Evolutionary conservation across 2,888 invertebrate species (phyloP).

Genomic region (Tipula lateralis): DNA sequence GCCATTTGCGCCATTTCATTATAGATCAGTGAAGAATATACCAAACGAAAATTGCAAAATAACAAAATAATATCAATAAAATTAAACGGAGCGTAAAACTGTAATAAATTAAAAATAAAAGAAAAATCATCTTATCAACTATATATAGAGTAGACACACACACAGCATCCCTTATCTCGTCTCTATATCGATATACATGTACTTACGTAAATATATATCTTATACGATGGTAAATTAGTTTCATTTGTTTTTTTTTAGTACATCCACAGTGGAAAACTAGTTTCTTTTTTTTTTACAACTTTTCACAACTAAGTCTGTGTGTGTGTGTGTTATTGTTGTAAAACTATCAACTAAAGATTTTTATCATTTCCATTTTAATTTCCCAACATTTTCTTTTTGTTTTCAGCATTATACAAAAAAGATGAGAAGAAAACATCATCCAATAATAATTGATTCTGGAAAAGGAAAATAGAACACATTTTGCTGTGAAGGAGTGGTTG

Average conservation of each 20-base stretch:
- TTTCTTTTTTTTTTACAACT: neutral
- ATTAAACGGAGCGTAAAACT: constrained; percentile 27
- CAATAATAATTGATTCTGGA: constrained; percentile 26
- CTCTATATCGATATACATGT: neutral
- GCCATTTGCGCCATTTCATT: neutral
- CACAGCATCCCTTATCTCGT: neutral
- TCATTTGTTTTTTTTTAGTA: neutral
- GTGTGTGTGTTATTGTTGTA: neutral
- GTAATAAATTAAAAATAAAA: constrained; percentile 28
- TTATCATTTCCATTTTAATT: neutral
- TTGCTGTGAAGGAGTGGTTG: constrained; percentile 12
- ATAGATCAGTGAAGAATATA: neutral
- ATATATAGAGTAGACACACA: too few species aligned
- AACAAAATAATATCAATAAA: constrained; percentile 26
- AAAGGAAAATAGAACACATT: neutral
- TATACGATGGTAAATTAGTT: constrained; percentile 12
- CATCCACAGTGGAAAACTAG: neutral
- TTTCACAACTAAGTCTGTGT: neutral
- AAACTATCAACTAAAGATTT: constrained; percentile 2
- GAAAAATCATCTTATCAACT: neutral
- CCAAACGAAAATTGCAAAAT: constrained; percentile 1
- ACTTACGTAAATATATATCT: neutral
- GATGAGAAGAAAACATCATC: constrained; percentile 20
- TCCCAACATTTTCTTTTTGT: neutral
- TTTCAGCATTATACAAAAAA: neutral